These are phyloP conservation scores for Bambusicola thoracicus DNA, from an alignment of 2,113 vertebrate species.

Conservation along the genomic window DNA sequence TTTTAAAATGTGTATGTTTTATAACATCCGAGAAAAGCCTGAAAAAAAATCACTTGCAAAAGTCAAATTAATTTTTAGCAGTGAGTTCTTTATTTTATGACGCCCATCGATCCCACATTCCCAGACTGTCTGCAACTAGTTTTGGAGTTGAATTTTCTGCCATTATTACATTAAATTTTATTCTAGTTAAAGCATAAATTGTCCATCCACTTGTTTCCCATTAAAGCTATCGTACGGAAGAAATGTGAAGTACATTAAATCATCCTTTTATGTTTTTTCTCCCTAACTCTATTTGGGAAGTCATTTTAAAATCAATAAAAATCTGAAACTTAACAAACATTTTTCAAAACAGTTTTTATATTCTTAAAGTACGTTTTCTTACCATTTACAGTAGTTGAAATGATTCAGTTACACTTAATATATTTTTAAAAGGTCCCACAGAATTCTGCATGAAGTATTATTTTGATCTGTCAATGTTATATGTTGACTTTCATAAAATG, in stretches of 20 bases:
- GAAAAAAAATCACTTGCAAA: neutral
- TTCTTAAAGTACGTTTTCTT: slow-evolving; percentile 4
- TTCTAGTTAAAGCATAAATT: slow-evolving; percentile 38
- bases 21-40: neutral
- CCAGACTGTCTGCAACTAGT: neutral
- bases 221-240: slow-evolving; percentile 32
- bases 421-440: neutral
- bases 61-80: neutral
- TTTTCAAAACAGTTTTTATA: neutral
- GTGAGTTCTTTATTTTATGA: neutral
- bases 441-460: neutral
- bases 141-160: slow-evolving; percentile 12
- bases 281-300: slow-evolving; percentile 6
- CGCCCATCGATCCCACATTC: neutral
- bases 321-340: neutral
- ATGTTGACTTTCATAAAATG: neutral
- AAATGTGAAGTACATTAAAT: slow-evolving; percentile 50
- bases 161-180: slow-evolving; percentile 25
- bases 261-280: slow-evolving; percentile 20
- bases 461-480: neutral
- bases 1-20: neutral
- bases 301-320: slow-evolving; percentile 18
- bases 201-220: slow-evolving; percentile 46
- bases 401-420: neutral
- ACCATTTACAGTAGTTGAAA: slow-evolving; percentile 9